A percentile compares a stretch with the other conserved stretches of the same genome.
phyloP scores from a whole-genome alignment of 64 coral and sea anemone species.

The Stichodactyla mertensii region DNA sequence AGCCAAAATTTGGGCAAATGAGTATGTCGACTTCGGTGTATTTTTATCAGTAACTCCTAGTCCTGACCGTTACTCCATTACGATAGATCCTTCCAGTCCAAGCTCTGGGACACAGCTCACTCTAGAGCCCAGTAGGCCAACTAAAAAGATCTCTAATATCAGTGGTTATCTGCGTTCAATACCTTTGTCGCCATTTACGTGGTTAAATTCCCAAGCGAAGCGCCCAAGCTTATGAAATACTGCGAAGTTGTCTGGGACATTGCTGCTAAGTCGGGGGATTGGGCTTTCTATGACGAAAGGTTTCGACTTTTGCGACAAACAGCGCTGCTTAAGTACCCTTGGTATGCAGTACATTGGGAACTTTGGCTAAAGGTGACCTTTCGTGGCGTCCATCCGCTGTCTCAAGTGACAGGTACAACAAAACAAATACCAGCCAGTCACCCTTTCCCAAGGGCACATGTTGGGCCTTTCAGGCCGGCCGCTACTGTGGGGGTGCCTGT shows the following conservation, averaged over 20 bases:
- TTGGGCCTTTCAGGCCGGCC: background rate
- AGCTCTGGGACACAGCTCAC: background rate
- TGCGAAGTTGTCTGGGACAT: slow-evolving; percentile 32
- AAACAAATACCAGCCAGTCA: background rate
- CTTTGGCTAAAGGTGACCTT: slow-evolving; percentile 12
- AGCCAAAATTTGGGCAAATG: no score
- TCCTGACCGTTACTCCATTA: background rate
- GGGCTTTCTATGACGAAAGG: slow-evolving; percentile 25
- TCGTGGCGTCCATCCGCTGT: no score
- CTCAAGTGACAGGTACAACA: background rate
- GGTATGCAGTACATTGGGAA: slow-evolving; percentile 41
- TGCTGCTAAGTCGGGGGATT: slow-evolving; percentile 1
- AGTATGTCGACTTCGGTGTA: no score
- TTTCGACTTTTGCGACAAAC: slow-evolving; percentile 19
- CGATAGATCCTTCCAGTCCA: background rate
- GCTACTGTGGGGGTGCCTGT: no score
- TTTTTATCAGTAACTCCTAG: no score
- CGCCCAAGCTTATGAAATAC: slow-evolving; percentile 35
- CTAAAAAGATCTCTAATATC: background rate
- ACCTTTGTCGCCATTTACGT: slow-evolving; percentile 21
- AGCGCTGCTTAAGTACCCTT: slow-evolving; percentile 4
- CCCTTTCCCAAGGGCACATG: background rate
- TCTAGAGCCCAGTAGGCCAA: background rate
- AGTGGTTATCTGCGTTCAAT: slow-evolving; percentile 29
- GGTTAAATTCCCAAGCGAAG: background rate